A percentile compares a stretch with the other conserved stretches of the same genome.
Conservation (phyloP, 2,888 invertebrate species). For the Drosophila maculinotata region DNA sequence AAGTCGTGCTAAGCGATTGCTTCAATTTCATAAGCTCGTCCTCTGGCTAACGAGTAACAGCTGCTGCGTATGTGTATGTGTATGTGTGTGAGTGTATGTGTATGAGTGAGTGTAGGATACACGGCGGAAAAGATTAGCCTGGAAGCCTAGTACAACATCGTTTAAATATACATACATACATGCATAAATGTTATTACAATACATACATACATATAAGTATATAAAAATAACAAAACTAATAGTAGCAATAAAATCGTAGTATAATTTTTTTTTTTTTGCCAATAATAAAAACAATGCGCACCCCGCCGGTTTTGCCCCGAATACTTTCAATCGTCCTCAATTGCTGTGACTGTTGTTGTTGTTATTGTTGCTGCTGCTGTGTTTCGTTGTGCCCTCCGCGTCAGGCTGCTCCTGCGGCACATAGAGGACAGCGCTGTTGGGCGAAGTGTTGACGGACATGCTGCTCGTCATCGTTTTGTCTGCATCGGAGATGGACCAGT, state of each 20-base stretch:
- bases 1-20: constrained; percentile 69
- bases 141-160: constrained; percentile 78
- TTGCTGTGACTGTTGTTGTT: constrained; percentile 64
- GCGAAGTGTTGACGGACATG: constrained; percentile 53
- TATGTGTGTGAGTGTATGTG: constrained; percentile 12
- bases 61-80: constrained; percentile 46
- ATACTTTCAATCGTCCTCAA: constrained; percentile 70
- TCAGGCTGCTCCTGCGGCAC: constrained; percentile 70
- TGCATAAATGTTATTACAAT: constrained; percentile 20
- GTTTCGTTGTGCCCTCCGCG: constrained; percentile 52
- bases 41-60: constrained; percentile 40
- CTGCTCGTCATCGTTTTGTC: constrained; percentile 67
- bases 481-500: constrained; percentile 82
- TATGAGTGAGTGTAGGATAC: constrained; percentile 43
- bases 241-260: constrained; percentile 78
- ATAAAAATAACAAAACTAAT: constrained; percentile 81
- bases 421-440: constrained; percentile 66
- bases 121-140: constrained; percentile 65
- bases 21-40: constrained; percentile 65
- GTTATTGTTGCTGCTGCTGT: constrained; percentile 17
- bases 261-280: constrained; percentile 60
- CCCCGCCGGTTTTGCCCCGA: constrained; percentile 63
- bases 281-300: constrained; percentile 78
- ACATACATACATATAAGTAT: constrained; percentile 56
- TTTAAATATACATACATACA: constrained; percentile 68